phyloP scores from a whole-genome alignment of 2,888 invertebrate genomes.

The Zaprionus obscuricornis region DNA sequence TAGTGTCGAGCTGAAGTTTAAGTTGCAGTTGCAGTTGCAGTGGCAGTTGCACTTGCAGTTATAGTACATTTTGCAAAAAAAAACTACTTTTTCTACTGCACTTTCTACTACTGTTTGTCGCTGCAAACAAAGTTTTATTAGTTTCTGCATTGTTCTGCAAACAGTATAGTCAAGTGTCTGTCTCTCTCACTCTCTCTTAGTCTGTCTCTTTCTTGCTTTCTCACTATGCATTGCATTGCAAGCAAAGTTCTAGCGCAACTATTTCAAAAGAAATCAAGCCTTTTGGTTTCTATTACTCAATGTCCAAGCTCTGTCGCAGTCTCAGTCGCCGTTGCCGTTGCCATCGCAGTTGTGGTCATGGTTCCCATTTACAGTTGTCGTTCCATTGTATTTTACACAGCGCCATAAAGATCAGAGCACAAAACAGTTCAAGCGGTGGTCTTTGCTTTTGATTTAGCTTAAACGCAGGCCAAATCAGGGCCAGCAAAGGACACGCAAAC shows the following conservation, averaged over 20 bases:
- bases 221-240: constrained; percentile 19
- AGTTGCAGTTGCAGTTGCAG: constrained; percentile 19
- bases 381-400: not conserved
- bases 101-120: constrained; percentile 12
- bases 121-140: constrained; percentile 56
- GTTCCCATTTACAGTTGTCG: not conserved
- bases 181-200: constrained; percentile 15
- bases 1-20: constrained; percentile 56
- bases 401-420: constrained; percentile 37
- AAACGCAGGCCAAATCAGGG: no score
- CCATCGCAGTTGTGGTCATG: no score
- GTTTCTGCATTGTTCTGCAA: constrained; percentile 59
- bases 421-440: constrained; percentile 21
- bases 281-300: constrained; percentile 40
- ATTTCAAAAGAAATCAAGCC: constrained; percentile 52
- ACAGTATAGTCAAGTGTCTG: constrained; percentile 3
- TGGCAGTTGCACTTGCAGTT: constrained; percentile 28
- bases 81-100: constrained; percentile 24
- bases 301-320: constrained; percentile 1
- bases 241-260: constrained; percentile 34
- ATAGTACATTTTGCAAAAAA: constrained; percentile 19
- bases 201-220: constrained; percentile 3
- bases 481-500: no score
- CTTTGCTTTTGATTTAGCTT: constrained; percentile 28
- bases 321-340: no score